Conservation (phyloP, 2,888 invertebrate genomes). For the Eupithecia insigniata region DNA sequence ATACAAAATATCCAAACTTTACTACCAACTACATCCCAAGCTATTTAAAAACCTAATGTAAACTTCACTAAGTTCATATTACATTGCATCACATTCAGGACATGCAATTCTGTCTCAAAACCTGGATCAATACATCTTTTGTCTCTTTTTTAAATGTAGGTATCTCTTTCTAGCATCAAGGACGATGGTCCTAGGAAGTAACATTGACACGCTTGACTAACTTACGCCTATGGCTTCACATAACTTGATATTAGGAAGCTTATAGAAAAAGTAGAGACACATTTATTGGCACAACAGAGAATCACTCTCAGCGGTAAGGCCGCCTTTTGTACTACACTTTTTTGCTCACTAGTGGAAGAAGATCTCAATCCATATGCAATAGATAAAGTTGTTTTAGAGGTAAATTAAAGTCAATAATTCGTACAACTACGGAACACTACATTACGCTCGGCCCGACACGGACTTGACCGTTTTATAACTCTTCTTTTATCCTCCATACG, state of each 20-base stretch:
- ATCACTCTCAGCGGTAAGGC: too few relatives aligned
- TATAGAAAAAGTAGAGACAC: too few relatives aligned
- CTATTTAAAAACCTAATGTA: background rate
- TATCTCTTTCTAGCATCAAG: constrained; percentile 2
- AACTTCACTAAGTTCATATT: background rate
- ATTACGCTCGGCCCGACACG: too few relatives aligned
- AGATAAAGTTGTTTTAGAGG: too few relatives aligned
- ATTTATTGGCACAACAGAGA: too few relatives aligned
- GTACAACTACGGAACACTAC: too few relatives aligned
- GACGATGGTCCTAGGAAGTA: constrained; percentile 2
- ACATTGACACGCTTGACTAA: background rate
- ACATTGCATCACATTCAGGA: background rate
- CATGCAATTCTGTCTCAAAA: background rate
- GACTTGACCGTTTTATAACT: too few relatives aligned
- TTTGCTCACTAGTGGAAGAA: too few relatives aligned
- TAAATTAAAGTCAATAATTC: too few relatives aligned
- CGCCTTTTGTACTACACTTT: too few relatives aligned
- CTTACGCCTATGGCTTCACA: background rate
- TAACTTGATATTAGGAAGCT: background rate
- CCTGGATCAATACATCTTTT: constrained; percentile 10
- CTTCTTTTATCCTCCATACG: too few relatives aligned
- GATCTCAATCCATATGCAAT: too few relatives aligned
- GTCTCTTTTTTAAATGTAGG: background rate
- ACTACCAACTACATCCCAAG: background rate
- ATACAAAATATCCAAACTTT: background rate